Evolutionary conservation across 2,113 vertebrate genomes (phyloP).

Genomic region (Eurypyga helias): DNA sequence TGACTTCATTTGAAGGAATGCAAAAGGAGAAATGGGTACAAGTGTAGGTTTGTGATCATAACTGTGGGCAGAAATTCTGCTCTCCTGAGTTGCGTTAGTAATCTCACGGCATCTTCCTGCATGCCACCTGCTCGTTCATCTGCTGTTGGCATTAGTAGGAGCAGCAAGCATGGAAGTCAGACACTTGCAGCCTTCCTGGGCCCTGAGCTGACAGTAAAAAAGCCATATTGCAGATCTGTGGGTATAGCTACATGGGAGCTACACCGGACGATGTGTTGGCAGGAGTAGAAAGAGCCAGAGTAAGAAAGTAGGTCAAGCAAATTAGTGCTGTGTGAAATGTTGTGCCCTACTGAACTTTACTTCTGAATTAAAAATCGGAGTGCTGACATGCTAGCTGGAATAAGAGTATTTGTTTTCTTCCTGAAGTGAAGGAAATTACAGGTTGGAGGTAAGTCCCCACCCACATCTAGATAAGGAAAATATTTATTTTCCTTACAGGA

Average conservation of each 20-base stretch:
- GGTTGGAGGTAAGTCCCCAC: not conserved
- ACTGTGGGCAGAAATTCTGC: not conserved
- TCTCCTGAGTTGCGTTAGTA: not conserved
- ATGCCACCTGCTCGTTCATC: conserved; percentile 11
- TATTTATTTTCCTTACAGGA: no score
- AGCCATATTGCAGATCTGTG: not conserved
- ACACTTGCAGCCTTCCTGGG: not conserved
- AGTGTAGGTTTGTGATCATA: not conserved
- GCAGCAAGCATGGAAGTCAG: not conserved
- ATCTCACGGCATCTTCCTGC: not conserved
- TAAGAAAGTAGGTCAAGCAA: conserved; percentile 4
- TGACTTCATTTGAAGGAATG: not conserved
- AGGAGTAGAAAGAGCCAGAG: not conserved
- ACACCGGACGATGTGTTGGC: not conserved
- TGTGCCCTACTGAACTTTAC: conserved; percentile 14
- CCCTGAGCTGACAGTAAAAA: not conserved
- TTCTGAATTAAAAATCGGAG: not conserved
- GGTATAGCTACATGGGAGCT: not conserved
- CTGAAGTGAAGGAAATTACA: not conserved
- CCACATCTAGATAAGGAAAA: not conserved
- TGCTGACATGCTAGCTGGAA: not conserved
- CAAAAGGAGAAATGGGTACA: not conserved
- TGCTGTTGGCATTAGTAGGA: not conserved
- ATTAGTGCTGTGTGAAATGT: not conserved
- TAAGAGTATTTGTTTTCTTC: not conserved